Percentiles rank a stretch among this genome's conserved stretches.
These are phyloP conservation scores for Xiphophorus couchianus DNA, from an alignment of 2,113 vertebrate genomes.

Conservation along the genomic window DNA sequence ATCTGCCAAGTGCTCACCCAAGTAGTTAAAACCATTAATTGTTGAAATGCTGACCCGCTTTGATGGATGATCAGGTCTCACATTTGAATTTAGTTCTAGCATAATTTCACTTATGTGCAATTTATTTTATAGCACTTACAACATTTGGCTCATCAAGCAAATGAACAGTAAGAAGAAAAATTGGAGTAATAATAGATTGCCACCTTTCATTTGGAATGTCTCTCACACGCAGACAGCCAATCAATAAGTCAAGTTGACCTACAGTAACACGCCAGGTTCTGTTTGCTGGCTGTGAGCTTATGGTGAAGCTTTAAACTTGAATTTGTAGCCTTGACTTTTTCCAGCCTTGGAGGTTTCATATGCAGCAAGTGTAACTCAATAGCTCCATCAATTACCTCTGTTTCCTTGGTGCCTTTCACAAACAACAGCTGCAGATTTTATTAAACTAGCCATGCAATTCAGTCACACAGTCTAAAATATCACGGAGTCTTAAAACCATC, in stretches of 20 bases:
- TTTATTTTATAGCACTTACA: not conserved
- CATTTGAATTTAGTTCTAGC: not conserved
- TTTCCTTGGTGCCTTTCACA: constrained; percentile 75
- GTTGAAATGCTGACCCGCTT: not conserved
- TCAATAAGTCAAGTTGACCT: constrained; percentile 18
- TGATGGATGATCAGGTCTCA: constrained; percentile 15
- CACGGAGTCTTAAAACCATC: constrained; percentile 54
- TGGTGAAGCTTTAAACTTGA: constrained; percentile 38
- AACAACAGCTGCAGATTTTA: constrained; percentile 83
- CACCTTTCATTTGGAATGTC: not conserved
- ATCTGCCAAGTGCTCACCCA: constrained; percentile 52
- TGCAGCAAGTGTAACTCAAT: constrained; percentile 66
- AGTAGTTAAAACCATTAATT: constrained; percentile 32
- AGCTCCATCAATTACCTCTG: constrained; percentile 73
- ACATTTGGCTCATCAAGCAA: no score
- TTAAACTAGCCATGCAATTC: constrained; percentile 64
- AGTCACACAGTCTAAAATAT: constrained; percentile 62
- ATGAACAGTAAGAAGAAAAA: no score
- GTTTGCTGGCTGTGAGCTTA: constrained; percentile 28
- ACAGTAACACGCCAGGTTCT: constrained; percentile 37
- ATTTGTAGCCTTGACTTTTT: constrained; percentile 59
- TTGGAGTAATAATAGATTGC: no score
- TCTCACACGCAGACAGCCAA: constrained; percentile 10
- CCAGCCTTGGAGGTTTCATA: constrained; percentile 48
- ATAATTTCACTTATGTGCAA: not conserved